Evolutionary conservation across 37 sponge, comb jelly and placozoan genomes (phyloP).

Genomic region (Aplysina aerophoba): DNA sequence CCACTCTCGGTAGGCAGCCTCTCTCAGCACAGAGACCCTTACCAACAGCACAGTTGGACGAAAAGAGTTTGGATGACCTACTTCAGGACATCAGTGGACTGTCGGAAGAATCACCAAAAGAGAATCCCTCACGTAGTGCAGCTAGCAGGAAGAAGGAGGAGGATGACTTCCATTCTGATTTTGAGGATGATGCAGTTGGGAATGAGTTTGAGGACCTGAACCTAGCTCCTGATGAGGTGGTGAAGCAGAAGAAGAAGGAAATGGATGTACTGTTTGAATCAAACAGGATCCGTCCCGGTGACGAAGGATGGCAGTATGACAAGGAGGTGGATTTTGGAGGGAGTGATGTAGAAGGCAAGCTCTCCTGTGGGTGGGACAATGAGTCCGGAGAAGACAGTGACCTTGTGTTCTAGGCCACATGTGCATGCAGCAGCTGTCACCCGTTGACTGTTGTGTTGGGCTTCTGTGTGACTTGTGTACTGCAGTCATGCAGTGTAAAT

Average conservation of each 20-base stretch:
- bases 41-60: not conserved
- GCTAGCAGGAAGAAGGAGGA: not conserved
- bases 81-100: not conserved
- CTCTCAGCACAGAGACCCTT: not conserved
- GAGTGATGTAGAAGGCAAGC: conserved; percentile 5
- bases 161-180: not conserved
- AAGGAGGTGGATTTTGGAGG: conserved; percentile 76
- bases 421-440: too few relatives aligned
- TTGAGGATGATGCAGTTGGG: not conserved
- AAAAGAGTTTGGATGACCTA: not conserved
- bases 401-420: conserved; percentile 13
- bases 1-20: not conserved
- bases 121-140: not conserved
- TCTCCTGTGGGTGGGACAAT: conserved; percentile 84
- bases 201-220: conserved; percentile 65
- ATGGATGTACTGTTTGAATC: conserved; percentile 77
- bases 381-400: conserved; percentile 22
- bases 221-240: conserved; percentile 51
- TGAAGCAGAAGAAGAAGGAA: conserved; percentile 47
- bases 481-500: too few relatives aligned
- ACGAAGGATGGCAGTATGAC: conserved; percentile 75
- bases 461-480: too few relatives aligned
- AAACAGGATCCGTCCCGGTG: conserved; percentile 61
- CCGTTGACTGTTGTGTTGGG: too few relatives aligned
- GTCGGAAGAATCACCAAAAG: not conserved